A percentile compares a stretch with the other conserved stretches of the same genome.
phyloP scores from a whole-genome alignment of 2,113 vertebrate species.

The Pitta sordida region DNA sequence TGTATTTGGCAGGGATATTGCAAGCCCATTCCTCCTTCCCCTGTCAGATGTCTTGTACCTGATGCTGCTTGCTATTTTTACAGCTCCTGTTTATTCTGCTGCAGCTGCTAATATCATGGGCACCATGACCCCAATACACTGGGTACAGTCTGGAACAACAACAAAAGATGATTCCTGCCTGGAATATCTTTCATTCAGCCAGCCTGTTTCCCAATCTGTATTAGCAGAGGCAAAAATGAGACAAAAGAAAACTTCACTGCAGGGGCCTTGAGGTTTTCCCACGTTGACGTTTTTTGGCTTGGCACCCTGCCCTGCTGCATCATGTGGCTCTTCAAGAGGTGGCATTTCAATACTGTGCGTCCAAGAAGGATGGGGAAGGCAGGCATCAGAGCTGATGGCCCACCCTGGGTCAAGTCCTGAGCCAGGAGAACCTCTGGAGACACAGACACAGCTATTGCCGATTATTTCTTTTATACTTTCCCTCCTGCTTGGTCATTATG shows the following conservation, averaged over 20 bases:
- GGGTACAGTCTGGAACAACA: not conserved
- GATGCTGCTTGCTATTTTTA: not conserved
- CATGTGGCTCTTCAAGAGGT: not conserved
- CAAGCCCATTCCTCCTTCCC: not conserved
- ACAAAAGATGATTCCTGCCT: not conserved
- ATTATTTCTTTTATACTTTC: slow-evolving; percentile 30
- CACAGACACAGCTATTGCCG: not conserved
- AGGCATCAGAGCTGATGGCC: not conserved
- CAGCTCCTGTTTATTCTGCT: not conserved
- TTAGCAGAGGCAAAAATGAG: not conserved
- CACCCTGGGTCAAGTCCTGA: not conserved
- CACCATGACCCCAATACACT: rapidly evolving
- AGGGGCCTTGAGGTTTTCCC: not conserved
- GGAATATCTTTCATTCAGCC: not conserved
- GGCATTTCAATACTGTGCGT: not conserved
- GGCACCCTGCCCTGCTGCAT: not conserved
- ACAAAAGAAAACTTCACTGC: not conserved
- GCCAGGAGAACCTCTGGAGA: slow-evolving; percentile 18
- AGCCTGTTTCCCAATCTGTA: not conserved
- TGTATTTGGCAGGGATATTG: not conserved
- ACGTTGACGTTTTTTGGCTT: not conserved
- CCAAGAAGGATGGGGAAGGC: not conserved
- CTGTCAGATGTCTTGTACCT: not conserved
- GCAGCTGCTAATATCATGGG: rapidly evolving
- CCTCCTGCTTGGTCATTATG: slow-evolving; percentile 33